Base-by-base conservation (phyloP, 1,140 invertebrate species). In the Cephus cinctus region DNA sequence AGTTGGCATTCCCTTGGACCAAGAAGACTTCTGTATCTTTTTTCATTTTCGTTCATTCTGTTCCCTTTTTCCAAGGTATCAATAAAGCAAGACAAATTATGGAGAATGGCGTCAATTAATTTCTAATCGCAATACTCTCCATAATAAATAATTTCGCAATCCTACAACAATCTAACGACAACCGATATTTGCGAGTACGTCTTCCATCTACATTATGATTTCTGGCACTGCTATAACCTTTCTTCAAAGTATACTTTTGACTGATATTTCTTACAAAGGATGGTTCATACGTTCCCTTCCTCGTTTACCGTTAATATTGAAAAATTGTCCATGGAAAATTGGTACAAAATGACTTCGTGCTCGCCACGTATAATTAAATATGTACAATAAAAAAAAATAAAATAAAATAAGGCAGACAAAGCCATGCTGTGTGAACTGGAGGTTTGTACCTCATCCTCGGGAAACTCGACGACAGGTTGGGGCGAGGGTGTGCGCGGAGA, bases 381-480 rank as follows among this genome's bases (percentile, higher is more conserved):
- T n/a, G n/a, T n/a, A n/a, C n/a, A n/a, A n/a, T n/a, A n/a, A n/a
- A n/a, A n/a, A n/a, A n/a, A 15, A n/a, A 36, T 36, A 36, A 36
- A 36, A 36, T 36, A 36, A 30, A 30, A 40, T 36, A 53, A 50
- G 52, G 20, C 48, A 54, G 44, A 40, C 41, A 45, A 61, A 61
- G 53, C 30, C 60, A 69, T 64, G 58, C 52, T 61, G 40, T 55
- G 57, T 51, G 47, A 65, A 67, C 47, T 56, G 43, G 63, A 66
- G 62, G 59, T 54, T 67, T 63, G 63, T 82, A 84, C 83, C 82
- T 89, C 86, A 70, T 89, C 87, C 63, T 87, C 86, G 69, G 86
- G 82, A 71, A 89, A 89, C 76, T 91, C 88, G 59, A 90, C 78
- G 63, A 89, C 79, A 51, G 87, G 81, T 77, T 88, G 85, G 56